Base-by-base conservation (phyloP, 2,888 invertebrate genomes). In the Chrysolina oricalcia region DNA sequence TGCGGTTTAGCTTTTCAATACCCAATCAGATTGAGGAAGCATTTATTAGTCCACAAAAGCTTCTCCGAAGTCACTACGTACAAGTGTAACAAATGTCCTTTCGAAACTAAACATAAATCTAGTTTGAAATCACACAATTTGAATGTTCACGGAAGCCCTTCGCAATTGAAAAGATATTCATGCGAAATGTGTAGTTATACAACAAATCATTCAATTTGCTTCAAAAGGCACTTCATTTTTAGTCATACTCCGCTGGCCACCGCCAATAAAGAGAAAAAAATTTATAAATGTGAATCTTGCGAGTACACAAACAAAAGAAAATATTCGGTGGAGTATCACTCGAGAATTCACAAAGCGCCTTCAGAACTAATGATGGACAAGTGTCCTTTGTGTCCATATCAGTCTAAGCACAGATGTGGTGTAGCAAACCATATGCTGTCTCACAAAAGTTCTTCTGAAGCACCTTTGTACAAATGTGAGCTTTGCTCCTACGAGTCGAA, bases 301-400 rank as follows among this genome's bases (percentile, higher is more conserved):
- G 68, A n/a, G 46, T 68, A 50, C n/a, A 35, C 27, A 35, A 13
- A 21, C 13, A 68, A 68, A n/a, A 56, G 15, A 17, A 69, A 59
- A 56, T 1, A 1, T 41, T 5, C 13, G 10, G 2, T 56, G 8
- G 23, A 35, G 1, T n/a, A 56, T 23, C 69, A 69, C 19, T 5
- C 15, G 2, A 35, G 17, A 35, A n/a, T n/a, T 19, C 40, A 69
- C n/a, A n/a, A 17, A 8, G 13, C 27, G n/a, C n/a, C 41, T 3
- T 35, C 41, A 9, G 56, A 69, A 11, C 2, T 19, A 35, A 11
- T 13, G 1, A 62, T 70, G 70, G 11, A 62, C 21, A 70, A 70
- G 48, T 70, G 70, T 21, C 27, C 62, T 64, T 23, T 70, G 21
- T 70, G 70, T n/a, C 41, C 70, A 3, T 70, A 70, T 50, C 23